phyloP scores from a whole-genome alignment of 2,888 invertebrate genomes.

The Ditula angustiorana region DNA sequence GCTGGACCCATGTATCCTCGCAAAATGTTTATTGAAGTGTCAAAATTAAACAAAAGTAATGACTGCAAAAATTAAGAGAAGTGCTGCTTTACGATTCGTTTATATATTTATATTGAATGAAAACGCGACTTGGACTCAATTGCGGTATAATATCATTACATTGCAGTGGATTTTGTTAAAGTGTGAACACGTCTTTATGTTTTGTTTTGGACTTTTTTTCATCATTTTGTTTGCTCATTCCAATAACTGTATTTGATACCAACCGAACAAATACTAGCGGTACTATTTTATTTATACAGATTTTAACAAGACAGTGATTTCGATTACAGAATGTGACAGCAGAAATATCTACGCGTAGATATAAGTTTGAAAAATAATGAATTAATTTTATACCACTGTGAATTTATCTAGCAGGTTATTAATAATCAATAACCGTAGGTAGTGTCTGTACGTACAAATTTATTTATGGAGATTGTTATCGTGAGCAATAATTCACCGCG shows the following conservation, averaged over 20 bases:
- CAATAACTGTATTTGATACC: background rate
- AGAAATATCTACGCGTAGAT: background rate
- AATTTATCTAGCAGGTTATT: constrained; percentile 12
- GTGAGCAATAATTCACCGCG: constrained; percentile 42
- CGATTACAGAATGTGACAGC: background rate
- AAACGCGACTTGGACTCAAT: too few species aligned
- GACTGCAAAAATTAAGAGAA: background rate
- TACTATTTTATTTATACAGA: background rate
- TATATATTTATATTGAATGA: too few species aligned
- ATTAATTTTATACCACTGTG: background rate
- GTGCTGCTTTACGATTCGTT: background rate
- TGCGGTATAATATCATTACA: too few species aligned
- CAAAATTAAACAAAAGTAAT: constrained; percentile 1
- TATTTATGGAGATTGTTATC: constrained; percentile 45
- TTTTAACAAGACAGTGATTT: background rate
- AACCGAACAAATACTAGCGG: too few species aligned
- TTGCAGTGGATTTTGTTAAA: too few species aligned
- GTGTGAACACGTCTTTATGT: too few species aligned
- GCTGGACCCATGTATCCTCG: background rate
- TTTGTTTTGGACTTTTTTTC: too few species aligned
- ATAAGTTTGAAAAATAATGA: constrained; percentile 5
- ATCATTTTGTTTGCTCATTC: background rate
- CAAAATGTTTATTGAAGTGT: constrained; percentile 16
- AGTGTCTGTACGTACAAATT: constrained; percentile 4
- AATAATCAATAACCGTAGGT: constrained; percentile 20